A percentile compares a stretch with the other conserved stretches of the same genome.
Evolutionary conservation across 2,113 vertebrate genomes (phyloP).

Genomic region (Cyphomyrus discorhynchus): DNA sequence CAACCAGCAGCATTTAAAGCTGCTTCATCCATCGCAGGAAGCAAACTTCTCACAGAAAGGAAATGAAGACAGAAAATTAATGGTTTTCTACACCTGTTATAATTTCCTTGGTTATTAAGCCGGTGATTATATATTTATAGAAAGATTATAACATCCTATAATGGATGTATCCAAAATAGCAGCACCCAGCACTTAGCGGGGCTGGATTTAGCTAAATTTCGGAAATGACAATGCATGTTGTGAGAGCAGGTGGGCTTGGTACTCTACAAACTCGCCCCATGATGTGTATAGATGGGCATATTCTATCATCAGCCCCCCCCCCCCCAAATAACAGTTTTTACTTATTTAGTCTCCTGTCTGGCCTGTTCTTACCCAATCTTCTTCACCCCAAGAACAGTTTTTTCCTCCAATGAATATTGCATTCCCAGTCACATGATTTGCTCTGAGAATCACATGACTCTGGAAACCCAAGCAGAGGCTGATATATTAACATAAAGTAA

Average conservation of each 20-base stretch:
- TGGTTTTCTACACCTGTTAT: not conserved
- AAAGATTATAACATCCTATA: not conserved
- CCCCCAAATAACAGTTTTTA: not conserved
- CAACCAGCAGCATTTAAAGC: not conserved
- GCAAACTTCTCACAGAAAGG: not conserved
- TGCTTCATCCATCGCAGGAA: not conserved
- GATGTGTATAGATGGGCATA: not conserved
- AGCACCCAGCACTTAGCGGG: not conserved
- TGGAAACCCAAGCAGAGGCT: not conserved
- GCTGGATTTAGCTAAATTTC: not conserved
- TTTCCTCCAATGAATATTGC: not conserved
- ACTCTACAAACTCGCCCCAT: not conserved
- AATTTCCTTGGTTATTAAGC: not conserved
- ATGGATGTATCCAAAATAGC: not conserved
- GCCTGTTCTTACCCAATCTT: not conserved
- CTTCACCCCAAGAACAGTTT: not conserved
- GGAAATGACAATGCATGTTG: not conserved
- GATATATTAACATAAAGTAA: not conserved
- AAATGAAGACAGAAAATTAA: constrained; percentile 4
- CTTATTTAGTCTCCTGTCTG: not conserved
- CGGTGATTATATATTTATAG: not conserved
- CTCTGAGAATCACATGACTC: not conserved
- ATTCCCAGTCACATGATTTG: not conserved
- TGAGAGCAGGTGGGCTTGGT: not conserved
- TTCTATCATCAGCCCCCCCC: not conserved